Evolutionary conservation across 2,113 vertebrate species (phyloP), one percentile per base, ranked within the genome.

Genomic region (Acrocephalus arundinaceus): DNA sequence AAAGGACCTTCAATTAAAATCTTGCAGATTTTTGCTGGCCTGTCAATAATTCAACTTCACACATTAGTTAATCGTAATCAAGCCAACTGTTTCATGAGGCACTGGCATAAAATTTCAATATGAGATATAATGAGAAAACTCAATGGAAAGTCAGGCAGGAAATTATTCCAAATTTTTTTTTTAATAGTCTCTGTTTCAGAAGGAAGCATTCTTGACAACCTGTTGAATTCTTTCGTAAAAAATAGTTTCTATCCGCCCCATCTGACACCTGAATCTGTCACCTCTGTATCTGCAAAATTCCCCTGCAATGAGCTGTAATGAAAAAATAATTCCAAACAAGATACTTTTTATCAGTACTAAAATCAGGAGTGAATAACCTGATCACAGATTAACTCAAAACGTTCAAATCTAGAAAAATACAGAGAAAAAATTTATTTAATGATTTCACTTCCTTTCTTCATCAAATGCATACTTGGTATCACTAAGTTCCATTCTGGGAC

Each of bases 41-140:
- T 49, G 46, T 68, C 59, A 62, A 23, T 85, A 48, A 58, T 39
- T 87, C 46, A 78, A 12, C 65, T 85, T 81, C 35, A 70, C 18
- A 15, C 7, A 30, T 23, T 3, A 27, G n/a, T 80, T 68, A 41
- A 45, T 31, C 0, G 0, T 24, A 58, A 85, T 67, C 28, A 62
- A 75, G 39, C 18, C 31, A 43, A 62, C 7, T 71, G 31, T 54
- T 94, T 63, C 39, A 75, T 11, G 20, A 72, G 28, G 72, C 22
- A 59, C 14, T 27, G 18, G 54, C 30, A 49, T 9, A 48, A 62
- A 57, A 52, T 71, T 49, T 39, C 41, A 72, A 30, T 30, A 6
- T 48, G 59, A 35, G 17, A 27, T 28, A 58, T 3, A 39, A 67
- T 24, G 5, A 80, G 54, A 59, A 84, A 91, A 65, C 13, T 20